Conservation (phyloP, 2,888 invertebrate species). For the Orthonychiurus folsomi region DNA sequence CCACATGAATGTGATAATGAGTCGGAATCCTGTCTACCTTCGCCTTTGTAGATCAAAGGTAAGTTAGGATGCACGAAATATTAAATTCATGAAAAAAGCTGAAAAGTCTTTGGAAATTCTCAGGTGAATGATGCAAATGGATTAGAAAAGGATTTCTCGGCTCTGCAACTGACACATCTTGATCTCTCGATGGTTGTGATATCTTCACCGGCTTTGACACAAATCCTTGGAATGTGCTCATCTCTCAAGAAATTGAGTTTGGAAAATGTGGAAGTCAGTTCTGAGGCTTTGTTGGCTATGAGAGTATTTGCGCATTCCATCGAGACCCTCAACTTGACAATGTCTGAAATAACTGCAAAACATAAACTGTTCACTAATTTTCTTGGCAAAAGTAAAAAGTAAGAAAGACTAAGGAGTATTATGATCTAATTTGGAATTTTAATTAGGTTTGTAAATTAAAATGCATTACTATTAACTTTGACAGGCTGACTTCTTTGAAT, state of each 20-base stretch:
- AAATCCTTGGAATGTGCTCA: constrained; percentile 57
- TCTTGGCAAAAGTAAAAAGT: too few relatives aligned
- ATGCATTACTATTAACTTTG: constrained; percentile 20
- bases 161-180: constrained; percentile 59
- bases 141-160: background rate
- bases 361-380: too few relatives aligned
- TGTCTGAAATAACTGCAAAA: constrained; percentile 56
- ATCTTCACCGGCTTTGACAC: constrained; percentile 46
- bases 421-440: constrained; percentile 41
- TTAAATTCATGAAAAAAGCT: too few relatives aligned
- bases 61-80: too few relatives aligned
- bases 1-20: constrained; percentile 64
- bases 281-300: constrained; percentile 58
- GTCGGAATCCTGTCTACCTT: constrained; percentile 65
- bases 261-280: constrained; percentile 62
- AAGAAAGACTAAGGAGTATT: too few relatives aligned
- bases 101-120: too few relatives aligned
- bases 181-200: constrained; percentile 75
- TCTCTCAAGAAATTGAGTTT: constrained; percentile 71
- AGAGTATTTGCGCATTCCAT: constrained; percentile 55
- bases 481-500: constrained; percentile 61
- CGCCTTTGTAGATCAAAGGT: constrained; percentile 52
- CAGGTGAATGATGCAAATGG: background rate
- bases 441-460: constrained; percentile 33
- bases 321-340: constrained; percentile 73